Evolutionary conservation across 2,113 vertebrate species (phyloP), one percentile per base, ranked within the genome.

Genomic region (Corvus hawaiiensis): DNA sequence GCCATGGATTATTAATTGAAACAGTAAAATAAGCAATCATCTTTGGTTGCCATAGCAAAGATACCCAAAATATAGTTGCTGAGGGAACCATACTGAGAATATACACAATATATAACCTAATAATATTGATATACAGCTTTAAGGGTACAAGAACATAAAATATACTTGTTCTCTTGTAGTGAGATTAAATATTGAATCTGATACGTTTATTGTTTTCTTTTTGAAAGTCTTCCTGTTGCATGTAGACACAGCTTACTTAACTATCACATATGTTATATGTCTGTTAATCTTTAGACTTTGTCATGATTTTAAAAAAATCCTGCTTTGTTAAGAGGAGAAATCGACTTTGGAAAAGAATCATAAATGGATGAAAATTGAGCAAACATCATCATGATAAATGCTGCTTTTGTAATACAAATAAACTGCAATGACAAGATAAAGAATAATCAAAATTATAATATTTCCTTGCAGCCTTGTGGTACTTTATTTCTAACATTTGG

Each of bases 1-100:
- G n/a, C 52, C 85, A 79, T 61, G 54, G 79, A 84, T 95, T 96
- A 97, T 96, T 97, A 97, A 94, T 90, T 96, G 80, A 93, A 93
- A 74, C 80, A 80, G 90, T 92, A 94, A 96, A 97, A 94, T 93
- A 94, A 95, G 94, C 85, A 97, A 95, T 95, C 79, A 83, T 89
- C 51, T 87, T 75, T 94, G 76, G 97, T 97, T 97, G 90, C 96
- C 94, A 97, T 97, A 94, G 97, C 89, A 95, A 96, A 95, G 63
- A 80, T 79, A 90, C 89, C 66, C 87, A 86, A 97, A 96, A 97
- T 92, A 93, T 69, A 95, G 94, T 96, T 96, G 92, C 95, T 96
- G 89, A 93, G 96, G 92, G 96, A 97, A 97, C 96, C 96, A 95
- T 84, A 87, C 73, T 73, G 91, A 95, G 87, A 81, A 85, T 84